Conservation (phyloP, 30 jellyfish, hydroid and myxozoan genomes). For the Haliclystus octoradiatus region DNA sequence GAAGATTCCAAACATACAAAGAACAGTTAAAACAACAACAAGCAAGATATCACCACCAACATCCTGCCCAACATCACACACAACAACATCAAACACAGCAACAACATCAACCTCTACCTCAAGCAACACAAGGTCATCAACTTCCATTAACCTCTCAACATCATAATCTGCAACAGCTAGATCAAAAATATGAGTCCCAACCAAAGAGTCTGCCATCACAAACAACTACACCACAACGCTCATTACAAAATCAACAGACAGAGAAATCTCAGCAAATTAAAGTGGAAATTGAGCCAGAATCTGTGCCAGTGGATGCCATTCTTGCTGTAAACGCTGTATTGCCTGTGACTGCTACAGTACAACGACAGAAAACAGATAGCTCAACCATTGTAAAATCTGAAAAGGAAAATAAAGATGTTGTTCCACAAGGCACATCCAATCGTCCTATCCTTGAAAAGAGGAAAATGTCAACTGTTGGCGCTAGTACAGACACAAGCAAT, state of each 20-base stretch:
- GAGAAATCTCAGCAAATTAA: background rate
- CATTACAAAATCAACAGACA: background rate
- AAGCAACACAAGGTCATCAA: constrained; percentile 22
- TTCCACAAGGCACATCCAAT: too few species aligned
- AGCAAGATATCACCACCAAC: constrained; percentile 70
- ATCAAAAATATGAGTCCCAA: background rate
- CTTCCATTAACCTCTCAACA: constrained; percentile 25
- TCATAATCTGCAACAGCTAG: constrained; percentile 17
- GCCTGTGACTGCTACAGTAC: background rate
- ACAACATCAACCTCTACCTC: constrained; percentile 23
- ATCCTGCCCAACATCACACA: constrained; percentile 14
- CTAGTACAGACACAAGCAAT: too few species aligned
- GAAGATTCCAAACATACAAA: constrained; percentile 76
- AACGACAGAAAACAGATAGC: background rate
- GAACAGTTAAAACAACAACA: constrained; percentile 92
- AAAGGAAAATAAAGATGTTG: too few species aligned
- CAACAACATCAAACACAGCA: constrained; percentile 28
- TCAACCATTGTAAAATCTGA: background rate
- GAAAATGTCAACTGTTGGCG: too few species aligned
- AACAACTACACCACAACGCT: too few species aligned
- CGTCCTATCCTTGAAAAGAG: too few species aligned
- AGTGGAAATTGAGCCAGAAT: background rate
- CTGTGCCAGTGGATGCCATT: background rate
- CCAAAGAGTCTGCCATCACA: background rate
- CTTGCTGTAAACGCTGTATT: background rate